Base-by-base conservation (phyloP, 2,888 invertebrate species). In the Esperia sulphurella region DNA sequence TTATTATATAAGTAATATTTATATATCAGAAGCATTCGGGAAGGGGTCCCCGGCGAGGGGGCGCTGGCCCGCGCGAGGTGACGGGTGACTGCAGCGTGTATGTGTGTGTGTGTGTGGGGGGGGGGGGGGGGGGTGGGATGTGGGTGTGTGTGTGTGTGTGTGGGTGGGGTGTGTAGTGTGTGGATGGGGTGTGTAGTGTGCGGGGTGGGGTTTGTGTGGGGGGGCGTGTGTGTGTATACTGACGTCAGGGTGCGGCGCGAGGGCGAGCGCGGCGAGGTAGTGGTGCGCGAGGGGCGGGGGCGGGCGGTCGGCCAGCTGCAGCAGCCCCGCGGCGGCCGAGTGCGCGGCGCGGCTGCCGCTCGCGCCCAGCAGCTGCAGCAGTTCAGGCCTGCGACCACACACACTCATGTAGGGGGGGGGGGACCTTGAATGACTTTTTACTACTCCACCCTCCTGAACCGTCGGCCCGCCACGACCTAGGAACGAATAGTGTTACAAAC, bases 291-390 rank as follows among this genome's bases (percentile, higher is more conserved):
- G 54, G 13, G 35, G 41, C 40, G 41, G 49, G n/a, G 28, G 8
- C 3, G 41, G 53, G 57, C 57, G 37, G 55, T 54, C 49, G 35
- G 5, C 53, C 63, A 73, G 68, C 55, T 68, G 74, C 62, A 76
- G 69, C 55, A 65, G 54, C 43, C 54, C 67, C 46, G 50, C 58
- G 14, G 68, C 76, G 38, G 75, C 82, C 41, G 41, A 30, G 55
- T 66, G 67, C 54, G 72, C 65, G 28, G 55, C 61, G 41, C 47
- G 56, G 68, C 49, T 54, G 64, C 81, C 46, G 68, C 59, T 58
- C 69, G 62, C 5, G n/a, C 76, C 83, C 54, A 79, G 62, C 68
- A 66, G 58, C 44, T 68, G 67, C 43, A 60, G 61, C 54, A 69
- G 52, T 30, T 57, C 65, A 42, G 55, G 43, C 37, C 52, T 52